Conservation (phyloP, 2,888 invertebrate genomes). For the Eubasilissa splendida region DNA sequence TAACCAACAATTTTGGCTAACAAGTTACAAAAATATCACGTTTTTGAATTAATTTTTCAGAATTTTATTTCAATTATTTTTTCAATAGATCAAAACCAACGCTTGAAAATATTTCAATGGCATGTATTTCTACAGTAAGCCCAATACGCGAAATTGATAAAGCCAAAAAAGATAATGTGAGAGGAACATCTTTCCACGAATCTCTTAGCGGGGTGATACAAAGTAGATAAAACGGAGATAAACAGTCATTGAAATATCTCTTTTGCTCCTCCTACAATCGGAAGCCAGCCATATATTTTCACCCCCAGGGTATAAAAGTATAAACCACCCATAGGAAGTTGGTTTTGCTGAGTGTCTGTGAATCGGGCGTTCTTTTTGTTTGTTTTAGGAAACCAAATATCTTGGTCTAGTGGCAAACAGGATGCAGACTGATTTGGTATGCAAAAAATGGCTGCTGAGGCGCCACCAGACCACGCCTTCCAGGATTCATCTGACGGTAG, state of each 20-base stretch:
- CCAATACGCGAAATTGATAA: slow-evolving; percentile 5
- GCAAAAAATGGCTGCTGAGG: slow-evolving; percentile 55
- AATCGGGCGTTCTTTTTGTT: slow-evolving; percentile 23
- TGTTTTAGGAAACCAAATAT: slow-evolving; percentile 39
- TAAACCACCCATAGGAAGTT: slow-evolving; percentile 32
- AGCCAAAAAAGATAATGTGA: slow-evolving; percentile 6
- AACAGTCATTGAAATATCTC: slow-evolving; percentile 56
- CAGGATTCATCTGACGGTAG: slow-evolving; percentile 1
- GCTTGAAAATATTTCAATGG: neutral
- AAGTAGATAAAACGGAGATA: slow-evolving; percentile 54
- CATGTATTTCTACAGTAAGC: neutral
- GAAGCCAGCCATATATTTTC: slow-evolving; percentile 49
- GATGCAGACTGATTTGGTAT: slow-evolving; percentile 56
- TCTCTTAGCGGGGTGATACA: slow-evolving; percentile 42
- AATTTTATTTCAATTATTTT: no score
- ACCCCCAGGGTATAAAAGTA: slow-evolving; percentile 15
- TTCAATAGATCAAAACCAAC: no score
- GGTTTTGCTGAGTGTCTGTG: slow-evolving; percentile 26
- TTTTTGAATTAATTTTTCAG: no score
- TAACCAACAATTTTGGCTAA: no score
- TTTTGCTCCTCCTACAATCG: slow-evolving; percentile 33
- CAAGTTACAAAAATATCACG: no score
- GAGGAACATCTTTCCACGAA: slow-evolving; percentile 23
- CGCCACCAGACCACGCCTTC: slow-evolving; percentile 55
- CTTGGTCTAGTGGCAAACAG: slow-evolving; percentile 53